These are phyloP conservation scores for Isaurus tuberculatus DNA, from an alignment of 92 coral and sea anemone species.

Conservation along the genomic window DNA sequence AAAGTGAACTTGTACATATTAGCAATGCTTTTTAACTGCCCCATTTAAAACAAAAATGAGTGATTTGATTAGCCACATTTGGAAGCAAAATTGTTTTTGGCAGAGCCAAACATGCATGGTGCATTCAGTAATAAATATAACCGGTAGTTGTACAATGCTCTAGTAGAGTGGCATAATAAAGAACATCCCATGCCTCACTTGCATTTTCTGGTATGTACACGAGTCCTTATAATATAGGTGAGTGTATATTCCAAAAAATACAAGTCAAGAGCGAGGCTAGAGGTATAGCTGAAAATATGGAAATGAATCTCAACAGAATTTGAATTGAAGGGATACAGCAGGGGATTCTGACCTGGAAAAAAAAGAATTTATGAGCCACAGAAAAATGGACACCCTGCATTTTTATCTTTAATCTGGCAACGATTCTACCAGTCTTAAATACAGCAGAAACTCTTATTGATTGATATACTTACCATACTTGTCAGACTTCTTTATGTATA, in stretches of 20 bases:
- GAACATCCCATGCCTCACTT: not conserved
- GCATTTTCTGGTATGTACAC: too few species aligned
- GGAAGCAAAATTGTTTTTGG: slow-evolving; percentile 24
- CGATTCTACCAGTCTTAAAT: not conserved
- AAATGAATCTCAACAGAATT: not conserved
- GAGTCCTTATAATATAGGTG: too few species aligned
- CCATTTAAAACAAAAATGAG: slow-evolving; percentile 12
- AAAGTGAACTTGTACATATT: slow-evolving; percentile 23
- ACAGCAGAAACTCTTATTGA: not conserved
- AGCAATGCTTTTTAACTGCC: slow-evolving; percentile 27
- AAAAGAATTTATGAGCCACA: not conserved
- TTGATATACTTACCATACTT: slow-evolving; percentile 36
- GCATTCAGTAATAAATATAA: slow-evolving; percentile 18
- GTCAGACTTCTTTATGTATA: slow-evolving; percentile 19
- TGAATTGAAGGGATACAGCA: not conserved
- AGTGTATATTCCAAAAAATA: too few species aligned
- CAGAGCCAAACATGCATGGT: slow-evolving; percentile 22
- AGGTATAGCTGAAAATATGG: not conserved
- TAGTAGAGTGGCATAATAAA: not conserved
- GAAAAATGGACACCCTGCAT: not conserved
- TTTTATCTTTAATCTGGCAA: not conserved
- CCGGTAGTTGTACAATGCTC: slow-evolving; percentile 11
- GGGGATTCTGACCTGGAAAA: not conserved
- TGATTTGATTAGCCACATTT: slow-evolving; percentile 23
- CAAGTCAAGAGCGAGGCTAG: not conserved